Base-by-base conservation (phyloP, 2,797 vertebrate genomes). In the Labeo calbasu region DNA sequence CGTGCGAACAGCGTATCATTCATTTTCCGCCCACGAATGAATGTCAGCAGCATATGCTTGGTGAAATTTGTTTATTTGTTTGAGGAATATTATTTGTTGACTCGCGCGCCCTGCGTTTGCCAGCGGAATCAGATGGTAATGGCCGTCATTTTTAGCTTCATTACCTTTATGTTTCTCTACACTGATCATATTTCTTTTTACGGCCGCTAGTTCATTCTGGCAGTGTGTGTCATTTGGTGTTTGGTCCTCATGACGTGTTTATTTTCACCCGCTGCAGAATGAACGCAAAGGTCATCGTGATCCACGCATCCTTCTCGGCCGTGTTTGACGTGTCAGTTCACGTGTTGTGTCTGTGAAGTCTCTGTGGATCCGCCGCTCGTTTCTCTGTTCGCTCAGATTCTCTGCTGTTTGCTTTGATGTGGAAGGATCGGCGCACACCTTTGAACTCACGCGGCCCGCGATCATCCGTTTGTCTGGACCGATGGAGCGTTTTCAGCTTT, bases 361-460 rank as follows among this genome's bases (percentile, higher is more conserved):
- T 84, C 77, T 82, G 84, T 71, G 79, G 63, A 87, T 61, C 32
- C 70, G 76, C 80, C 81, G 55, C 77, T 68, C 77, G 32, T 71
- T 36, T 77, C 59, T 71, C 55, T 75, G 71, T 86, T 84, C 77
- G 63, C 78, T 48, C 23, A 9, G 57, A 32, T 77, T 70, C 55
- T 73, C 15, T 73, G 80, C 46, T 84, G 85, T 87, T 84, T 85
- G 65, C 79, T 87, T 85, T 86, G 79, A 83, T 83, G 72, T 15
- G 46, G 25, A 40, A n/a, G 61, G 69, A 40, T 77, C 68, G 59
- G 8, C 25, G 32, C 59, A 83, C 59, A 82, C 76, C 83, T 86
- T 78, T 76, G 84, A 61, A 77, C 83, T 59, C n/a, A 17, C 3
- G 76, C 63, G 19, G n/a, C n/a, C 63, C 55, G 48, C 23, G 51